Conservation (phyloP, 1,140 invertebrate species). For the Euura saliciscinereae region DNA sequence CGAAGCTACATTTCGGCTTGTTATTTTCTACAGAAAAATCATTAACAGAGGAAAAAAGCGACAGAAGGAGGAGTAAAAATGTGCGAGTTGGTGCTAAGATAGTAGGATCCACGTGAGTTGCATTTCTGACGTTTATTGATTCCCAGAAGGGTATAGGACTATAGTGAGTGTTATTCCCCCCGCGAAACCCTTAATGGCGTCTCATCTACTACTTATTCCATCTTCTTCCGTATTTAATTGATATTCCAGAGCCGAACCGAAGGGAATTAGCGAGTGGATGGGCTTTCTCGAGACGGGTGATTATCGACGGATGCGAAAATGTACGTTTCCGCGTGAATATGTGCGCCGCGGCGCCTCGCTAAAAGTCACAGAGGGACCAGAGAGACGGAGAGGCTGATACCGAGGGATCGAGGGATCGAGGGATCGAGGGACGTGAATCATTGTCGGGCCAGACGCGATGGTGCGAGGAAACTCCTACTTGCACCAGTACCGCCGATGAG, state of each 20-base stretch:
- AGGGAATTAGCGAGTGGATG: neutral
- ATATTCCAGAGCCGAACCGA: neutral
- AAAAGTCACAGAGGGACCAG: constrained; percentile 33
- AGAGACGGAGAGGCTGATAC: neutral
- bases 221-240: neutral
- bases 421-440: constrained; percentile 33
- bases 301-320: constrained; percentile 5
- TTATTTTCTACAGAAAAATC: too few species aligned
- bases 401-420: neutral
- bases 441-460: constrained; percentile 43
- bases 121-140: too few species aligned
- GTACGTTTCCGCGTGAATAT: constrained; percentile 8
- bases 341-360: constrained; percentile 21
- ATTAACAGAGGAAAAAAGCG: too few species aligned
- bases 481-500: neutral
- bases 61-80: too few species aligned
- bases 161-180: too few species aligned
- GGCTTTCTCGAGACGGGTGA: neutral
- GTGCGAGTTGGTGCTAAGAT: too few species aligned
- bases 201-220: neutral
- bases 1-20: too few species aligned
- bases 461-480: constrained; percentile 18
- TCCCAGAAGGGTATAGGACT: too few species aligned
- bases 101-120: too few species aligned
- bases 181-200: too few species aligned